Base-by-base conservation (phyloP, 1,140 invertebrate species). In the Heliothis subflexa region DNA sequence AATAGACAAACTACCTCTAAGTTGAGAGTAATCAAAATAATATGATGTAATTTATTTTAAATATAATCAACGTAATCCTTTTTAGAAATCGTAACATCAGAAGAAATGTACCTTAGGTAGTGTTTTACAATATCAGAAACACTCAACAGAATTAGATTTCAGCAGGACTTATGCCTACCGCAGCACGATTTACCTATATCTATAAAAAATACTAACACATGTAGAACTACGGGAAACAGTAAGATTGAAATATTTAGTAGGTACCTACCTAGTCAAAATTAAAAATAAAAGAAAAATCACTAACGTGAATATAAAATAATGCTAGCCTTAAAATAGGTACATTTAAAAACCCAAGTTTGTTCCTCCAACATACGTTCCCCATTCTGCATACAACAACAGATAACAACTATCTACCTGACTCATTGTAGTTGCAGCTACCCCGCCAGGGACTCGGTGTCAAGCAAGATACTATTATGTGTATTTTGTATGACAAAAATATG, bases 371-470 rank as follows among this genome's bases (percentile, higher is more conserved):
- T 33, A 25, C 21, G 61, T 64, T 2, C 4, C 21, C n/a, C 12
- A 18, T 14, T 47, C 40, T 64, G 61, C 11, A 45, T 64, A 16
- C 40, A n/a, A 10, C 33, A 12, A 64, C 61, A 18, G 61, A 64
- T 64, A 64, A 64, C 14, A 47, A 64, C 61, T 47, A 64, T 47
- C n/a, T 47, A 64, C 61, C 61, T 64, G 61, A 47, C 61, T 64
- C 61, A 64, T 45, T 64, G 61, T 64, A 33, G 45, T n/a, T 9
- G 45, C n/a, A 45, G 10, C 16, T 3, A 62, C 28, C 5, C 9
- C 28, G n/a, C 61, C 61, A 40, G n/a, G 40, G 61, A 64, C 55
- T 13, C 11, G 11, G 16, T 16, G 33, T 64, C 28, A 18, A 64
- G 61, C 28, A 18, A 64, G 61, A 64, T 64, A 64, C 18, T 18